These are phyloP conservation scores for Coracias cyanogaster DNA, from an alignment of 2,797 vertebrate genomes.

Conservation along the genomic window DNA sequence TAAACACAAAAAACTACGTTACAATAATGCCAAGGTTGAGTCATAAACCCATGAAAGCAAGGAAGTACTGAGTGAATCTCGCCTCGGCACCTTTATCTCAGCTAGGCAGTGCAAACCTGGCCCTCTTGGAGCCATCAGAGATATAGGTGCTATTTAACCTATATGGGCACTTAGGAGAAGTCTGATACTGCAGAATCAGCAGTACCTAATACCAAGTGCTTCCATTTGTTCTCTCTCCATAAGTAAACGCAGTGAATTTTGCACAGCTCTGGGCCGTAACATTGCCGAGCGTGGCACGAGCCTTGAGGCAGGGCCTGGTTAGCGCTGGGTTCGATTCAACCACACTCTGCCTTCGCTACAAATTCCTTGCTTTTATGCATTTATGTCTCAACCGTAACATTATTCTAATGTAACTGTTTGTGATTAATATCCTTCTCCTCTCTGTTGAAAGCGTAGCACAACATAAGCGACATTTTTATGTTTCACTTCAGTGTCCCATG, in stretches of 20 bases:
- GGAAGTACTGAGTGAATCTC: background rate
- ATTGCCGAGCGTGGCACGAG: rapidly evolving
- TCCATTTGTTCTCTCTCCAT: background rate
- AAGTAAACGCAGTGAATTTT: rapidly evolving
- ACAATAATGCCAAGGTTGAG: slow-evolving; percentile 73
- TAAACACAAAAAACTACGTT: slow-evolving; percentile 86
- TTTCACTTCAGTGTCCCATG: background rate
- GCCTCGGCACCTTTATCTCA: background rate
- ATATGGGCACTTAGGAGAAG: background rate
- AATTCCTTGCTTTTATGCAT: slow-evolving; percentile 46
- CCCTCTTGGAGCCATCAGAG: background rate
- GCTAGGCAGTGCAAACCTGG: rapidly evolving
- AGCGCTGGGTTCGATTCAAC: background rate
- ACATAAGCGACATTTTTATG: background rate
- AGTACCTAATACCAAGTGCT: background rate
- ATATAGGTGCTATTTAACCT: background rate
- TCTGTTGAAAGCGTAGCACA: background rate
- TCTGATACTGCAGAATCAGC: background rate
- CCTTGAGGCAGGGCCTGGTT: background rate
- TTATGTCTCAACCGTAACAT: slow-evolving; percentile 63
- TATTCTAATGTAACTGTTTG: slow-evolving; percentile 71
- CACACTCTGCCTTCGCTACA: background rate
- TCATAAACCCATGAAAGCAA: slow-evolving; percentile 74
- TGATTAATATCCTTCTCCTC: slow-evolving; percentile 43
- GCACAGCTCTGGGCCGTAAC: background rate